Evolutionary conservation across 2,113 vertebrate species (phyloP), one percentile per base, ranked within the genome.

Genomic region (Microtus oregoni): DNA sequence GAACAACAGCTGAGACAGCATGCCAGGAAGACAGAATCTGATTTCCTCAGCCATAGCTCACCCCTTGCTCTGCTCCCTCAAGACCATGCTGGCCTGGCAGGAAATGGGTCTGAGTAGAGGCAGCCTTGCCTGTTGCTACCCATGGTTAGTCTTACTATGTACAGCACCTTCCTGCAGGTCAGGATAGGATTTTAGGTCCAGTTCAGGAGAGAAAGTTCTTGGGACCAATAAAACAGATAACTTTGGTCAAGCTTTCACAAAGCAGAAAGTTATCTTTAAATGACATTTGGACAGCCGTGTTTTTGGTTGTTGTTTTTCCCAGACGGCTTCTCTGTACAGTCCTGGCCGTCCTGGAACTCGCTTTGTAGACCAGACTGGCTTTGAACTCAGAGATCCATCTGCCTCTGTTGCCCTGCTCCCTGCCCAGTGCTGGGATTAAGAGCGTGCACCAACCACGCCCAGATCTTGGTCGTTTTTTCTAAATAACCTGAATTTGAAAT

Each of bases 401-500:
- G 68, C 35, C 68, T 20, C 17, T 3, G 5, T 19, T n/a, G 17
- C 68, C 32, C 68, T 10, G 5, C 65, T 26, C 65, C 30, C 28
- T 30, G 4, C 67, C 67, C 7, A 72, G 70, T 72, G 35, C 17
- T n/a, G 35, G 35, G 35, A n/a, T n/a, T 72, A 72, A 72, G n/a
- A n/a, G 17, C 15, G 3, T 38, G 7, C 8, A 1, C 35, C 70
- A n/a, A 72, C 70, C 44, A 3, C 55, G 55, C 55, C 55, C 55
- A 13, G 22, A 10, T 26, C 44, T 50, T 50, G 41, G 26, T 50
- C 26, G 7, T 98, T 98, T 92, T 92, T 82, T 63, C 97, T 96
- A 38, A 97, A 98, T 98, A 97, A 86, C 98, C 97, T 98, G 98
- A 98, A 98, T 98, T 98, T 98, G 73, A 96, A 91, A 98, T 98